These are phyloP conservation scores for Bryconaethiops microstoma DNA, from an alignment of 2,797 vertebrate species.

Conservation along the genomic window DNA sequence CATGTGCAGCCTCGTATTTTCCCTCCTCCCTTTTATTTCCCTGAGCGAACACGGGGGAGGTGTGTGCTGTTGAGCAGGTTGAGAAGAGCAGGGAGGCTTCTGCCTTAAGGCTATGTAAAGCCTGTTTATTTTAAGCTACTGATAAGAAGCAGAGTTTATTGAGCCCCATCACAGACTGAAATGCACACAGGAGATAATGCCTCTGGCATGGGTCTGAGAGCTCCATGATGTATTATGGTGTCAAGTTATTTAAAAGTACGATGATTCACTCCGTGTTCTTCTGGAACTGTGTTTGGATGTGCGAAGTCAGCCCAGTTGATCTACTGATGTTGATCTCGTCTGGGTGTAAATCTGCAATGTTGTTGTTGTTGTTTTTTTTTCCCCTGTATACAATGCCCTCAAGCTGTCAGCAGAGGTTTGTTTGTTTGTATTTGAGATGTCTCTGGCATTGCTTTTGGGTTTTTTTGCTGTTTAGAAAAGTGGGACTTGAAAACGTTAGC, in stretches of 20 bases:
- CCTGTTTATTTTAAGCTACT: conserved; percentile 58
- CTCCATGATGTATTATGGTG: not conserved
- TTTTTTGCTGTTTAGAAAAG: not conserved
- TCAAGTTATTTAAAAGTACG: not conserved
- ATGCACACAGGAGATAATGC: conserved; percentile 24
- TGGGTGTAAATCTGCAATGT: not conserved
- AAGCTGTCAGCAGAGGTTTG: not conserved
- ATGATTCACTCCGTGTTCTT: not conserved
- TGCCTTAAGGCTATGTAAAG: conserved; percentile 25
- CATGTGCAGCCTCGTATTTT: not conserved
- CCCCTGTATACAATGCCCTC: not conserved
- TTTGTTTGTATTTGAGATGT: not conserved
- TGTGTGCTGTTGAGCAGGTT: not conserved
- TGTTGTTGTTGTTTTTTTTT: not conserved
- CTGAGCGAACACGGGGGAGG: not conserved
- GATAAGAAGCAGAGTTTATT: conserved; percentile 47
- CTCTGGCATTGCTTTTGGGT: not conserved
- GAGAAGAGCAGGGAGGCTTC: not conserved
- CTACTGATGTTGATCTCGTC: not conserved
- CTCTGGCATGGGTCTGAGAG: not conserved
- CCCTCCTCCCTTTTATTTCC: not conserved
- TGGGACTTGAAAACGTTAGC: not conserved
- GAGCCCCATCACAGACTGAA: conserved; percentile 21
- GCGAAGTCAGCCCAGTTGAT: not conserved
- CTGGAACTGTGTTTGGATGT: not conserved